Evolutionary conservation across 1,140 invertebrate genomes (phyloP), one percentile per base, ranked within the genome.

Genomic region (Ephestia elutella): DNA sequence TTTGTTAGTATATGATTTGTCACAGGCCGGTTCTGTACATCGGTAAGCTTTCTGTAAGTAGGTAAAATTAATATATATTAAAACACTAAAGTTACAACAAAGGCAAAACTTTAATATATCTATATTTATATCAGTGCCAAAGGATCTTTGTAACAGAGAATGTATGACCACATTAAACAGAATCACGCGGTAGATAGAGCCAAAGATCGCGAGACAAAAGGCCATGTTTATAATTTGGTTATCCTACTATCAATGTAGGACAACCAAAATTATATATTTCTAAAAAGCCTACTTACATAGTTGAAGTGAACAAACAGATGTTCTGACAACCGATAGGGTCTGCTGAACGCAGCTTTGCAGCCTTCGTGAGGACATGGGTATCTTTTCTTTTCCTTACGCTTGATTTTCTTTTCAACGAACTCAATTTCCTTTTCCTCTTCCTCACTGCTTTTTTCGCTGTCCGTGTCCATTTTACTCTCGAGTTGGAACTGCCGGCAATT

Each of bases 1-100:
- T 60, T 82, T 86, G 61, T 77, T 89, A 21, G 89, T 85, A 57
- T 90, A 90, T 54, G 82, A 64, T 70, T 89, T 90, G n/a, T 38
- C 57, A 74, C 90, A 90, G 35, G 80, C 77, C 55, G 61, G 60
- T 63, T 75, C 72, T 57, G 72, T 59, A 65, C 89, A 90, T 38
- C 57, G 28, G 73, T 84, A 90, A 18, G 82, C 79, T 70, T 80
- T 86, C 88, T 90, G 68, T 25, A 25, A 25, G 21, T 25, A 3
- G n/a, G n/a, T n/a, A n/a, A 61, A 85, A 82, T 56, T 38, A 49
- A 65, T 21, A 56, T 57, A 5, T 32, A 19, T 17, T 59, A 60
- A 25, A 59, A 50, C 44, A 56, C 17, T 56, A 21, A 3, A 56
- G 54, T 35, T n/a, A 25, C 1, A 55, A 32, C 7, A 28, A 55